Conservation (phyloP, 2,113 vertebrate genomes). For the Hippocampus guttulatus region DNA sequence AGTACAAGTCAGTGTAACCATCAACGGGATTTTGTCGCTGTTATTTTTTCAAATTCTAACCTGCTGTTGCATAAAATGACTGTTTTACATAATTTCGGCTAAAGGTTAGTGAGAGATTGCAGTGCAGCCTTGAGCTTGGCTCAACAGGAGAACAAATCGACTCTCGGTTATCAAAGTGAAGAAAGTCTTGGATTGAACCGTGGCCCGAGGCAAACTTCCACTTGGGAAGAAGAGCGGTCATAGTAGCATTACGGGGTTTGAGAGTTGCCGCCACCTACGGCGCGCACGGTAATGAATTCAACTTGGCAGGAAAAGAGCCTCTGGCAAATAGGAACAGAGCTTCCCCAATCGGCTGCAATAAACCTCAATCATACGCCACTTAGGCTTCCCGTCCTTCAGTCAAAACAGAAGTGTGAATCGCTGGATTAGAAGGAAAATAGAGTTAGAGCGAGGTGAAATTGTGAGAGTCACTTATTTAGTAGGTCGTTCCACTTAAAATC, state of each 20-base stretch:
- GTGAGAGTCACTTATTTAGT: constrained; percentile 42
- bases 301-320: constrained; percentile 50
- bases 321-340: constrained; percentile 55
- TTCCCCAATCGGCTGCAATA: constrained; percentile 61
- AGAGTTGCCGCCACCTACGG: constrained; percentile 65
- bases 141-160: constrained; percentile 37
- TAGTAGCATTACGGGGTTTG: constrained; percentile 14
- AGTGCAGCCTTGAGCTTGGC: constrained; percentile 17
- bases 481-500: constrained; percentile 39
- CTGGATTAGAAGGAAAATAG: constrained; percentile 41
- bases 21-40: not conserved
- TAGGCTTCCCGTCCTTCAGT: constrained; percentile 59
- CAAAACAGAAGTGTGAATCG: constrained; percentile 49
- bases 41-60: not conserved
- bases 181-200: constrained; percentile 40
- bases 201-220: constrained; percentile 49
- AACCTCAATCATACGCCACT: constrained; percentile 59
- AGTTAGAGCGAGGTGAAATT: constrained; percentile 45
- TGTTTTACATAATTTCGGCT: not conserved
- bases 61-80: not conserved
- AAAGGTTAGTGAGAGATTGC: constrained; percentile 2
- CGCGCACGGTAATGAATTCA: constrained; percentile 55
- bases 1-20: not conserved
- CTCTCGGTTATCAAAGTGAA: constrained; percentile 45
- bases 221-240: constrained; percentile 24